phyloP scores from a whole-genome alignment of 2,797 vertebrate species.

The Paedocypris micromegethes region DNA sequence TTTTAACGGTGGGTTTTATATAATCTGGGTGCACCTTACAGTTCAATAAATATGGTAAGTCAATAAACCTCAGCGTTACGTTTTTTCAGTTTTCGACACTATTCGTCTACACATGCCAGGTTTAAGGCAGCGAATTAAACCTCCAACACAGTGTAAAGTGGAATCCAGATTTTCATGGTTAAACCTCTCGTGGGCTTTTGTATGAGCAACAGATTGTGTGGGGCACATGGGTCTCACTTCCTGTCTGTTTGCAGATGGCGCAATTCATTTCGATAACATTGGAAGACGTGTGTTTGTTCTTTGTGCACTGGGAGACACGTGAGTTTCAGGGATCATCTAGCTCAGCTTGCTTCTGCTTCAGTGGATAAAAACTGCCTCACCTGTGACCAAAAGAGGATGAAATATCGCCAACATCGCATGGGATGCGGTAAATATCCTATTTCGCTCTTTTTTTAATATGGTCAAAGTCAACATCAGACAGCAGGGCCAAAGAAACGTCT shows the following conservation, averaged over 20 bases:
- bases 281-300: conserved; percentile 31
- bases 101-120: neutral
- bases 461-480: too few relatives aligned
- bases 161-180: neutral
- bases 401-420: conserved; percentile 32
- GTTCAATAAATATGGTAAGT: too few relatives aligned
- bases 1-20: too few relatives aligned
- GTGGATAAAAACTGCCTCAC: conserved; percentile 24
- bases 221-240: conserved; percentile 7
- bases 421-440: conserved; percentile 5
- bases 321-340: conserved; percentile 23
- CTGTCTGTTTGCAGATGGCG: conserved; percentile 15
- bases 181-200: conserved; percentile 1
- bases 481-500: too few relatives aligned
- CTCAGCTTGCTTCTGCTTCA: conserved; percentile 31
- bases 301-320: conserved; percentile 26
- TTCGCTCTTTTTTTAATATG: too few relatives aligned
- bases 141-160: neutral
- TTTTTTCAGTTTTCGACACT: too few relatives aligned
- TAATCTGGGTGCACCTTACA: too few relatives aligned
- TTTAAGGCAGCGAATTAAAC: neutral
- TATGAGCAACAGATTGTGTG: conserved; percentile 21
- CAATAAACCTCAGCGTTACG: too few relatives aligned
- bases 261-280: conserved; percentile 41
- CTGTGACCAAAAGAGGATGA: conserved; percentile 31